Evolutionary conservation across 2,113 vertebrate species (phyloP), one percentile per base, ranked within the genome.

Genomic region (Prionailurus viverrinus): DNA sequence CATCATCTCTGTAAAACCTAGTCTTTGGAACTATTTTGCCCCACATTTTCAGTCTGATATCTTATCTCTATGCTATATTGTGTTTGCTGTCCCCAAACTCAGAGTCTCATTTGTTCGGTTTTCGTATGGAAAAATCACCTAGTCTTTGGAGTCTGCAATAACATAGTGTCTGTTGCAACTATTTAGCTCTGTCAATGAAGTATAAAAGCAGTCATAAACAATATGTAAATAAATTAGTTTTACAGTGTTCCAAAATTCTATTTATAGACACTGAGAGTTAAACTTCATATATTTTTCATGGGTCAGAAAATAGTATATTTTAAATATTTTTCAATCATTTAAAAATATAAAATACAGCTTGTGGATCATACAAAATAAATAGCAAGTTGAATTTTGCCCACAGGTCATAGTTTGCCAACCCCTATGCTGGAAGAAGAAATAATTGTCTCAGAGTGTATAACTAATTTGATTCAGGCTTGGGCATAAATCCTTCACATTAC

Each of bases 371-470:
- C 1, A 23, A 93, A 89, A 68, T 1, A 69, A 68, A 16, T 5
- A 65, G 12, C 19, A 65, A 82, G 4, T 14, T 84, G n/a, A 91
- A 36, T 91, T 39, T 94, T 41, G 1, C 36, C 31, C n/a, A 69
- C 1, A 63, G 27, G 10, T 25, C 1, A 27, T 55, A 88, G 5
- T 80, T 95, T 90, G 19, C 19, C 65, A 81, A 69, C 10, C 33
- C 12, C 21, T 31, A 13, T 10, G 66, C 18, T 89, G 21, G 93
- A 96, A 93, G 58, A 68, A 85, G 84, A 97, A 76, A 88, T 88
- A 71, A 89, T 79, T 76, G 45, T 14, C 31, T 74, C 23, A 33
- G 7, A 6, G 61, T 2, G 31, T 39, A 19, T 27, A 81, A 45
- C 25, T 58, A 45, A 21, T 85, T 81, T 85, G 48, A 33, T 85